phyloP scores from a whole-genome alignment of 2,113 vertebrate species.

The Apodemus sylvaticus region DNA sequence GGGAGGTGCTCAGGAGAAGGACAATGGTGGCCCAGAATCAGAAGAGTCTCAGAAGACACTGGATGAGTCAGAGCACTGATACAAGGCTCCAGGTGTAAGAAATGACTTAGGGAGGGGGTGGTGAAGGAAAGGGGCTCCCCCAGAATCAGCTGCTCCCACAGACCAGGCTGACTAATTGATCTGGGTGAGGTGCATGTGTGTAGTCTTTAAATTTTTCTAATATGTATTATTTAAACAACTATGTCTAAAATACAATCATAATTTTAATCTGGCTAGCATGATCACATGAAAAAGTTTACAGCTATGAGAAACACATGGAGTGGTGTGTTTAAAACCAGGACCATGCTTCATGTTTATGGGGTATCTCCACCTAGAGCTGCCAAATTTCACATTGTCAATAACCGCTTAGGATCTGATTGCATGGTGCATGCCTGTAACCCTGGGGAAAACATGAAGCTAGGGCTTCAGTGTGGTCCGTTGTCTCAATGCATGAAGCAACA shows the following conservation, averaged over 20 bases:
- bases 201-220: not conserved
- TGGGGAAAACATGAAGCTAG: not conserved
- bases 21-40: not conserved
- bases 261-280: not conserved
- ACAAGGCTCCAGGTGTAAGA: not conserved
- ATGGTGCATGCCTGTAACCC: not conserved
- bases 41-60: not conserved
- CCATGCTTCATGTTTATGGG: rapidly evolving
- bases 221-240: not conserved
- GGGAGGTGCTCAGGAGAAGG: not conserved
- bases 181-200: not conserved
- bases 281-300: not conserved
- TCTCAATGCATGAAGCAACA: not conserved
- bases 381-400: not conserved
- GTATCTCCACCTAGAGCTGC: not conserved
- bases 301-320: not conserved
- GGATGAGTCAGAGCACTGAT: not conserved
- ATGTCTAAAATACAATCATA: not conserved
- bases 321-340: not conserved
- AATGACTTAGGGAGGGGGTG: too few species aligned
- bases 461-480: not conserved
- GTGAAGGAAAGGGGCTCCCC: not conserved
- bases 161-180: not conserved
- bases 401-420: not conserved
- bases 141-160: too few species aligned